Conservation (phyloP, 2,113 vertebrate genomes). For the Agelaius phoeniceus region DNA sequence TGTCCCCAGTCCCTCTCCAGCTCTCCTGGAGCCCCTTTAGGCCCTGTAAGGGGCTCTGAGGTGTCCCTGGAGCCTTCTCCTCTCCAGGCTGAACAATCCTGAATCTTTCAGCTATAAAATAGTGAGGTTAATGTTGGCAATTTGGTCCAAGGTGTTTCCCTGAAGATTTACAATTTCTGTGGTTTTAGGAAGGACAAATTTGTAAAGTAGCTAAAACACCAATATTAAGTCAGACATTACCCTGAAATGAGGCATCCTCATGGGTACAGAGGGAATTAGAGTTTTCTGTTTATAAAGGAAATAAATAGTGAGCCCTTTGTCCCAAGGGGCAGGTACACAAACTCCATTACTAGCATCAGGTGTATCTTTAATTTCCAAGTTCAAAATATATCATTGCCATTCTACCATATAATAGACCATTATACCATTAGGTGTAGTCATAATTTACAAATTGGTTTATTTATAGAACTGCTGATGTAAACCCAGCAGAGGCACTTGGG, state of each 20-base stretch:
- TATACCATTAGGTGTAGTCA: not conserved
- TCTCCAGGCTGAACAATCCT: not conserved
- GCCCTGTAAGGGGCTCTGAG: accelerated
- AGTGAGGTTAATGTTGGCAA: not conserved
- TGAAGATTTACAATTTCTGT: not conserved
- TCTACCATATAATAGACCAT: not conserved
- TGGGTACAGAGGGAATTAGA: not conserved
- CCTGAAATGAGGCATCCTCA: not conserved
- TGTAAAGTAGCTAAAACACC: not conserved
- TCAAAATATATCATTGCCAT: not conserved
- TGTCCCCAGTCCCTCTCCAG: not conserved
- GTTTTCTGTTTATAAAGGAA: not conserved
- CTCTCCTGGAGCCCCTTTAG: not conserved
- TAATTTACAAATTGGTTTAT: not conserved
- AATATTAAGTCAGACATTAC: not conserved
- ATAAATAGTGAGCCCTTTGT: not conserved
- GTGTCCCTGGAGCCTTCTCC: not conserved
- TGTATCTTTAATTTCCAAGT: not conserved
- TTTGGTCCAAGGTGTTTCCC: accelerated
- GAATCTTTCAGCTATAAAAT: not conserved
- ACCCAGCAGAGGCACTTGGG: not conserved
- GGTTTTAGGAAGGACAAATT: not conserved
- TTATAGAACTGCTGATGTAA: not conserved
- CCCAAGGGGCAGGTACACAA: not conserved
- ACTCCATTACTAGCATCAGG: not conserved